Evolutionary conservation across 2,113 vertebrate genomes (phyloP), one percentile per base, ranked within the genome.

Genomic region (Dolichallabes microphthalmus): DNA sequence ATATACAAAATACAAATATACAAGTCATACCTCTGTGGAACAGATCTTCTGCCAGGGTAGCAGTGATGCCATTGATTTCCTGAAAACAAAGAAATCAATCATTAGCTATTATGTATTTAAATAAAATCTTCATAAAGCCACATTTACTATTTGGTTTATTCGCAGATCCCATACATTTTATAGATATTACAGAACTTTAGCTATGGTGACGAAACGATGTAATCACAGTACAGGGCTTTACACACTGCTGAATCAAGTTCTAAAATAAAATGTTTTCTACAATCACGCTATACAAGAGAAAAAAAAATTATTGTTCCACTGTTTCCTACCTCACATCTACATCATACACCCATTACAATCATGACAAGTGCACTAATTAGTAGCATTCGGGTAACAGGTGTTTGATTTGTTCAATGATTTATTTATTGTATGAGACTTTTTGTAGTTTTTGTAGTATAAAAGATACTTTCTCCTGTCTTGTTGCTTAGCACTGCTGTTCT

Each of bases 1-100:
- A 22, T 14, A n/a, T 3, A 52, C 25, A 27, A 53, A 27, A 53
- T 35, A 35, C 32, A 35, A 35, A 35, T 53, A 17, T 17, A 32
- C 13, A 63, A 1, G 27, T 74, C 85, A 5, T 92, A 99, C 98
- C 98, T 96, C 96, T 98, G 87, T 99, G 94, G 86, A 97, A 99
- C 73, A 99, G 93, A 82, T 98, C 96, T 91, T 99, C 97, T 10
- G 98, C 98, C 92, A 99, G 82, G 0, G 96, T 95, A 32, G 97
- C 96, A 50, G 98, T 96, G 90, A 99, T 96, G 14, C 98, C 98
- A 86, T 96, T 97, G 81, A 98, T 95, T 91, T 99, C 98, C 98
- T 99, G 90, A 90, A 92, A 58, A 82, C 7, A 84, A 50, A 30
- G 12, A 85, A 27, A 39, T 9, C 7, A 10, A 45, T 74, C 45